Evolutionary conservation across 2,113 vertebrate genomes (phyloP), one percentile per base, ranked within the genome.

Genomic region (Carassius gibelio): DNA sequence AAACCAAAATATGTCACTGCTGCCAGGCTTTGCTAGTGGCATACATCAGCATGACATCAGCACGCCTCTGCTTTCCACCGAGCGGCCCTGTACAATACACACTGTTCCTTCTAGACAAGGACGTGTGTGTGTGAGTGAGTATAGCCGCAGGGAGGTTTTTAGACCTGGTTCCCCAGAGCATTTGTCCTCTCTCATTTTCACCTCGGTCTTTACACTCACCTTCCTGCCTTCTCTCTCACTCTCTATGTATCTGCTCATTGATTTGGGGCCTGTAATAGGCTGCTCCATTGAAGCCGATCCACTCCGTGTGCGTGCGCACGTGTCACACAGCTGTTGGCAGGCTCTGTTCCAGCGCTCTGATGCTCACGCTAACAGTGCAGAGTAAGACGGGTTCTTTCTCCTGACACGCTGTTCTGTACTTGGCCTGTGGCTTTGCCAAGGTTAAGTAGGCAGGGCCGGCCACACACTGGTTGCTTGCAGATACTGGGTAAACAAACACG

Each of bases 401-500:
- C 88, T 91, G 88, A 92, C 82, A 48, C 9, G 34, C 83, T 89
- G n/a, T 50, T 90, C 59, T 88, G 66, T 59, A 45, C 48, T 81
- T 75, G 36, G 68, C 75, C 52, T 78, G 52, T n/a, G 78, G 69
- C 61, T 64, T 66, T 36, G 52, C 83, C 87, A 75, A 89, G 89
- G 91, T 90, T 86, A 90, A 90, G 59, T 50, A 61, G 72, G 62
- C 19, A 78, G 75, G 5, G 59, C 34, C 64, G 80, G 68, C 85
- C 74, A 81, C 77, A 76, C 61, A 55, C 81, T 23, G 75, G 88
- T 80, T 85, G 83, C 57, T 59, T 45, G 87, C 68, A 87, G 64
- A 57, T 79, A 50, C n/a, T 78, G 66, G 14, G 66, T 30, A 62
- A 10, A 8, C 8, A 81, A 45, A 61, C 48, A 19, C 36, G 13